Base-by-base conservation (phyloP, 2,113 vertebrate species). In the Nothoprocta perdicaria region DNA sequence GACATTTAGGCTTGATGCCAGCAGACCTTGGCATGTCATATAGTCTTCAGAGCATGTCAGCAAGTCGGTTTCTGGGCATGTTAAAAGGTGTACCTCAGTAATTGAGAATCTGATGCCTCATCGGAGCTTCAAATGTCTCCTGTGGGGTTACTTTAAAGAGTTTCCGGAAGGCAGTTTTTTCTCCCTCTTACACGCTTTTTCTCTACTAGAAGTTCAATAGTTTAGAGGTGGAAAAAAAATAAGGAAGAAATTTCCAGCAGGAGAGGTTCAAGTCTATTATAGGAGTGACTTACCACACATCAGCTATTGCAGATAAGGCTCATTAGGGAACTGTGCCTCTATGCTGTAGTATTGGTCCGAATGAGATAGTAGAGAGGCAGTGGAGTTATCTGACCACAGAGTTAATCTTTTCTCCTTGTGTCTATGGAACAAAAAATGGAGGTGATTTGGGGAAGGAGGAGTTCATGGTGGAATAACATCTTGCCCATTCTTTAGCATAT, bases 91-190 rank as follows among this genome's bases (percentile, higher is more conserved):
- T 91, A 80, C 61, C 45, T 77, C 26, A 9, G 53, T 86, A 95
- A 96, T 62, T 93, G 86, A 86, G 82, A 94, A 95, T 62, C 88
- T 86, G 77, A 90, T 96, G 79, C 82, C 80, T 69, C 57, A 22
- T 85, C 61, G 3, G 17, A 43, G 78, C 67, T 83, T 91, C 86
- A 66, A 82, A 88, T 87, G 18, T 91, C 74, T 93, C 92, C 84
- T 88, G n/a, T 65, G 84, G 29, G 46, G 68, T 72, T 93, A 50
- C 52, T 90, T 9, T 0, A 35, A 88, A 73, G 84, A 86, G 57
- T 90, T 88, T 86, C 58, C 66, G 38, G 40, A 18, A 81, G 87
- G 41, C 48, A 84, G 86, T 1, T 58, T 91, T 90, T 90, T 77
- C 80, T 79, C 83, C 85, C 65, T 38, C 35, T 80, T 75, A 8